phyloP scores from a whole-genome alignment of 2,113 vertebrate genomes.

The Rhynchomys soricoides region DNA sequence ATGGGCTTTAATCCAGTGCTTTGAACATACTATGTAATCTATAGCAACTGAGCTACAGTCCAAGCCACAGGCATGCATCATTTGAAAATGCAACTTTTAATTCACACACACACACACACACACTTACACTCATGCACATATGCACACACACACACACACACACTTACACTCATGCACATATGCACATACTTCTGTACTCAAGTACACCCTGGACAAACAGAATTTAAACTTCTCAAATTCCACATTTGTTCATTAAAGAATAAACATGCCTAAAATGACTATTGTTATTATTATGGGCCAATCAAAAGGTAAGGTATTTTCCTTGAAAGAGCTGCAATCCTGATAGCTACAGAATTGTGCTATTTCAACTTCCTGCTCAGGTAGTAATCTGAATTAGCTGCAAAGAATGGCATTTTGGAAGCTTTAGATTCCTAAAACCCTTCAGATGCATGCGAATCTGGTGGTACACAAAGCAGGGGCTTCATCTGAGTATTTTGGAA shows the following conservation, averaged over 20 bases:
- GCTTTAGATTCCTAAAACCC: background rate
- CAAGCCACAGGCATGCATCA: background rate
- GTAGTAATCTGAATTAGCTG: background rate
- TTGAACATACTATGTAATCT: background rate
- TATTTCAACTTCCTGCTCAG: background rate
- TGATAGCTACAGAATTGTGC: background rate
- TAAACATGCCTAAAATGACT: background rate
- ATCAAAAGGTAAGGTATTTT: background rate
- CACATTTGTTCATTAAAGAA: background rate
- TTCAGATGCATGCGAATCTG: background rate
- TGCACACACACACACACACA: background rate
- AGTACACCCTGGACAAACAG: background rate
- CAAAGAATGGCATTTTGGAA: background rate
- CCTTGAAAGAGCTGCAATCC: background rate
- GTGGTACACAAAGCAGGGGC: background rate
- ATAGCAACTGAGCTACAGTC: background rate
- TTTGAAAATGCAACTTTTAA: background rate
- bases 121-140: background rate
- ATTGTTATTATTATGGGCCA: background rate
- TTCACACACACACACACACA: background rate
- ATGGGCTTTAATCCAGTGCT: background rate
- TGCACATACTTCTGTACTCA: rapidly evolving
- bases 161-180: too few relatives aligned
- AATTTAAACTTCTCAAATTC: background rate
- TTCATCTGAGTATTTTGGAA: background rate